Conservation (phyloP, 2,113 vertebrate genomes). For the Alouatta palliata region DNA sequence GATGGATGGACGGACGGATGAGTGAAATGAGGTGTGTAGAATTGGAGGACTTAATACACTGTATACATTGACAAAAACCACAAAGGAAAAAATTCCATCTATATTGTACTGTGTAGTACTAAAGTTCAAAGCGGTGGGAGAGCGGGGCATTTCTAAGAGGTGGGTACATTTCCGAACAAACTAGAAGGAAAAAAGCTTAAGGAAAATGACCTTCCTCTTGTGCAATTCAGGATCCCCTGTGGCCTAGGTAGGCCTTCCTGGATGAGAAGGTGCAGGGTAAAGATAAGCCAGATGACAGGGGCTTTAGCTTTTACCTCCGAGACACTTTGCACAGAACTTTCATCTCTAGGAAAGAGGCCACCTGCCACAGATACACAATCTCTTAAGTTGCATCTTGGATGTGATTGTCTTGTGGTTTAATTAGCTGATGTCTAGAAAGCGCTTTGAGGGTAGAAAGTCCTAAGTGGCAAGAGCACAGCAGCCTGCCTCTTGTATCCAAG, state of each 20-base stretch:
- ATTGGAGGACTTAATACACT: neutral
- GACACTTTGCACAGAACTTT: constrained; percentile 25
- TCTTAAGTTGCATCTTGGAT: constrained; percentile 55
- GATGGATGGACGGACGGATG: neutral
- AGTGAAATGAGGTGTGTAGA: neutral
- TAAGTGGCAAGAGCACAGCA: constrained; percentile 21
- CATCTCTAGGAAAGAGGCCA: constrained; percentile 28
- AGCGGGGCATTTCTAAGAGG: neutral
- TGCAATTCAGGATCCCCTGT: neutral
- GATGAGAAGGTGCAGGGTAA: neutral
- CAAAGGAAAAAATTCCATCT: neutral
- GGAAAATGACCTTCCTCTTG: neutral
- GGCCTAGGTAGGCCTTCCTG: neutral
- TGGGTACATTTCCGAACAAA: neutral
- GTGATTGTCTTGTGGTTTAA: constrained; percentile 51
- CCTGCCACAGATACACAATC: constrained; percentile 40
- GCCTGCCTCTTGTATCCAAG: neutral
- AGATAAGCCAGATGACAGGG: neutral
- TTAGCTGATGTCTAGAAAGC: constrained; percentile 46
- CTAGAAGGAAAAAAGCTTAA: neutral
- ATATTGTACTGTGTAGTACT: fast-evolving
- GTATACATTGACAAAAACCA: neutral
- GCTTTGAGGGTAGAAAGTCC: constrained; percentile 47
- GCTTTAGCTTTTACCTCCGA: neutral
- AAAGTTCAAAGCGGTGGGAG: neutral